Evolutionary conservation across 64 coral and sea anemone species (phyloP), one percentile per base, ranked within the genome.

Genomic region (Porites lutea): DNA sequence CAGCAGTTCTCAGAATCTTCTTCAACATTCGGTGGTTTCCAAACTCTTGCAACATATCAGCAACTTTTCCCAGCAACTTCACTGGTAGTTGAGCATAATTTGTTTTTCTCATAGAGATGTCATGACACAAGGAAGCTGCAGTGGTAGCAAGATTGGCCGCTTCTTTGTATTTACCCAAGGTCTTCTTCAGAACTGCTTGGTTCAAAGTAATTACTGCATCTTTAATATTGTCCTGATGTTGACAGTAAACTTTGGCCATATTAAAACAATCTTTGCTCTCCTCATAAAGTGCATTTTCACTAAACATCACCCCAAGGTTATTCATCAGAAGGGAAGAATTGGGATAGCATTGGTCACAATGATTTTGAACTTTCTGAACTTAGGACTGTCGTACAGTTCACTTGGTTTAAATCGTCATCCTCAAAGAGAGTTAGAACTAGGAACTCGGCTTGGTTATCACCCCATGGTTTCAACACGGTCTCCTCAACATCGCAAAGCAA

Each of bases 291-390:
- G 48, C 63, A 47, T 68, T 69, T 19, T 51, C 16, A 21, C 19
- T 51, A 0, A 84, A 68, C 81, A 84, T 68, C 8, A 67, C 81
- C 48, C 81, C 81, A n/a, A 84, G 61, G 44, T 52, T 63, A 52
- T 20, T 84, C 81, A 84, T 84, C 62, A 84, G 19, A 23, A 52
- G 5, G 5, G 61, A 6, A 51, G 47, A 45, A 84, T n/a, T 16
- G 3, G 19, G 44, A 52, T 13, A 16, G 0, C 21, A 2, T 50
- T 67, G 19, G 47, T 51, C 20, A 50, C 19, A 13, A 2, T 52
- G 16, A 18, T 8, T 4, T n/a, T 13, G 16, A 0, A 37, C 27
- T 10, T 75, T 18, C 16, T 14, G 47, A 13, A 84, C 45, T 48
- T 13, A 51, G 1, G 19, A 48, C 45, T 23, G 16, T 52, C 0